Evolutionary conservation across 2,113 vertebrate species (phyloP).

Genomic region (Leuciscus idus): DNA sequence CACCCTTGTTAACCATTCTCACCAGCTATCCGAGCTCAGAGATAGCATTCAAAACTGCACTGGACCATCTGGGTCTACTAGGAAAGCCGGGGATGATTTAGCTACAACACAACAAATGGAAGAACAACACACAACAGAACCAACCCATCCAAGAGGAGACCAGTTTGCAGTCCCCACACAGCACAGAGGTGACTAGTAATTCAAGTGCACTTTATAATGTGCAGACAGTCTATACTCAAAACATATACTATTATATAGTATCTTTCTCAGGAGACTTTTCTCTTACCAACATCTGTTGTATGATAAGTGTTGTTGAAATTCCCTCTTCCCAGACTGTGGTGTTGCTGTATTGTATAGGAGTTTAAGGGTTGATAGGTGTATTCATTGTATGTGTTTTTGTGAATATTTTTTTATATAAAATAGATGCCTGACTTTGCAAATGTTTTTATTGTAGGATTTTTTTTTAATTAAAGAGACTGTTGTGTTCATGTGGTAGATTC

Average conservation of each 20-base stretch:
- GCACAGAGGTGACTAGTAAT: not conserved
- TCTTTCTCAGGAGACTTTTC: conserved; percentile 15
- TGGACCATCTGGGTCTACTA: conserved; percentile 70
- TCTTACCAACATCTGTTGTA: not conserved
- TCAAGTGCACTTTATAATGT: conserved; percentile 22
- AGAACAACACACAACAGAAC: conserved; percentile 34
- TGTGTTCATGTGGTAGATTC: not conserved
- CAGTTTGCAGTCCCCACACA: conserved; percentile 48
- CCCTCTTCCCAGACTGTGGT: conserved; percentile 11
- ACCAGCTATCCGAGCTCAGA: conserved; percentile 86
- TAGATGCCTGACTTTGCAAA: not conserved
- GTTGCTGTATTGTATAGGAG: not conserved
- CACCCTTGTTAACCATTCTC: conserved; percentile 84
- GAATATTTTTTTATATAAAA: conserved; percentile 12
- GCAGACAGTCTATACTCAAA: not conserved
- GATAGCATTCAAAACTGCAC: conserved; percentile 84
- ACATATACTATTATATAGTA: conserved; percentile 25
- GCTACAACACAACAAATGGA: not conserved
- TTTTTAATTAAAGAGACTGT: not conserved
- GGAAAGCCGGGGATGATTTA: conserved; percentile 60
- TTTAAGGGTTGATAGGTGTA: not conserved
- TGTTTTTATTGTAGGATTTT: conserved; percentile 8
- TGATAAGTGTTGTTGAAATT: not conserved
- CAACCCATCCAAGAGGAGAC: conserved; percentile 50
- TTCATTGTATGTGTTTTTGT: not conserved